Conservation (phyloP, 2,888 invertebrate species). For the Salpingus planirostris region DNA sequence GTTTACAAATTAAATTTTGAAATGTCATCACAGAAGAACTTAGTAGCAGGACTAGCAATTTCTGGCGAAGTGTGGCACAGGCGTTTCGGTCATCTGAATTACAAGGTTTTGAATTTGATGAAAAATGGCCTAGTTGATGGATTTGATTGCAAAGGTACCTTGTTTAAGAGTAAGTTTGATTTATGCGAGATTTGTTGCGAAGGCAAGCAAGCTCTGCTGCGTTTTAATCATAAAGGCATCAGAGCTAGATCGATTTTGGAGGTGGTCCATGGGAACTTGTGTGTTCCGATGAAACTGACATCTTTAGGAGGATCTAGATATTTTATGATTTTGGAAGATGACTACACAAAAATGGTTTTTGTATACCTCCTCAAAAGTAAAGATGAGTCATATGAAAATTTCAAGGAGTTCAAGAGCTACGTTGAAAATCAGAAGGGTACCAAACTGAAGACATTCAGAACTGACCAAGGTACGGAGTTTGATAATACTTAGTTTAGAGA, state of each 20-base stretch:
- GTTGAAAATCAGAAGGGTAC: constrained; percentile 24
- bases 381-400: constrained; percentile 20
- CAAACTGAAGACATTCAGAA: constrained; percentile 23
- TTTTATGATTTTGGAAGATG: constrained; percentile 29
- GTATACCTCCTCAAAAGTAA: constrained; percentile 23
- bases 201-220: constrained; percentile 9
- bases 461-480: constrained; percentile 22
- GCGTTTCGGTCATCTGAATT: constrained; percentile 11
- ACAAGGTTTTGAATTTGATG: constrained; percentile 4
- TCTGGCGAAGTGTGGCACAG: constrained; percentile 7
- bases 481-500: constrained; percentile 14
- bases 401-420: constrained; percentile 22
- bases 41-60: neutral
- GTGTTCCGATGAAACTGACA: constrained; percentile 21
- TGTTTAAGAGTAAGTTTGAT: neutral
- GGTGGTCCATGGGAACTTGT: constrained; percentile 17
- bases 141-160: neutral
- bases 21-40: neutral
- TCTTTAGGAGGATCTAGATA: constrained; percentile 22
- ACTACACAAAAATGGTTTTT: constrained; percentile 21
- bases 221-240: constrained; percentile 16
- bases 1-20: constrained; percentile 14
- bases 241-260: constrained; percentile 11
- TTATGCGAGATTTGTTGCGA: constrained; percentile 6
- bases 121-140: constrained; percentile 1